Percentiles rank a stretch among this genome's conserved stretches.
These are phyloP conservation scores for Spodoptera picta DNA, from an alignment of 2,888 invertebrate genomes.

Conservation along the genomic window DNA sequence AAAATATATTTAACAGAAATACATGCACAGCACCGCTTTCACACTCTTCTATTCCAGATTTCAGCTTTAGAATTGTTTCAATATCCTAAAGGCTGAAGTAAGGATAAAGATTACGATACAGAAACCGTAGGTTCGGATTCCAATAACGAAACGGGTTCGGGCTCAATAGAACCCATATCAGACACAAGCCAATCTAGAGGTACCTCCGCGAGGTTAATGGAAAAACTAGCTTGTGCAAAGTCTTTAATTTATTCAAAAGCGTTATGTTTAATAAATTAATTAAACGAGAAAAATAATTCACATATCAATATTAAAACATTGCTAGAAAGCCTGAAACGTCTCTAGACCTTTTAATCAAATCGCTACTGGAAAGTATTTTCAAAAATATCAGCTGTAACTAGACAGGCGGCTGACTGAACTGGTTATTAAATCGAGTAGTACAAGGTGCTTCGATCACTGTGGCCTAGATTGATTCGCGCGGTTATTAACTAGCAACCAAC, in stretches of 20 bases:
- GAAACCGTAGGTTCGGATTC: slow-evolving; percentile 35
- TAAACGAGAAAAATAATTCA: slow-evolving; percentile 20
- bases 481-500: slow-evolving; percentile 51
- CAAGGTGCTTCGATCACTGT: slow-evolving; percentile 36
- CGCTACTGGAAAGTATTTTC: slow-evolving; percentile 28
- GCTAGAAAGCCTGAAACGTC: neutral
- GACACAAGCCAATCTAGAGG: slow-evolving; percentile 33
- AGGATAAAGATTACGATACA: slow-evolving; percentile 39
- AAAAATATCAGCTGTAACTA: slow-evolving; percentile 31
- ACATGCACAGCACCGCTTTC: slow-evolving; percentile 15
- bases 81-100: slow-evolving; percentile 35
- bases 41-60: slow-evolving; percentile 32
- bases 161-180: slow-evolving; percentile 30
- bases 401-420: slow-evolving; percentile 27
- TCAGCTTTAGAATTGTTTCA: slow-evolving; percentile 45
- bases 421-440: slow-evolving; percentile 43
- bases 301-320: slow-evolving; percentile 13
- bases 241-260: slow-evolving; percentile 20
- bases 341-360: slow-evolving; percentile 32
- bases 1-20: slow-evolving; percentile 30
- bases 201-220: slow-evolving; percentile 22
- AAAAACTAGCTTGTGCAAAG: slow-evolving; percentile 13
- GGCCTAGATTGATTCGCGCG: slow-evolving; percentile 45
- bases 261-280: slow-evolving; percentile 8
- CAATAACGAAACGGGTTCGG: slow-evolving; percentile 16